Conservation (phyloP, 2,797 vertebrate species). For the Poecilia velifera region DNA sequence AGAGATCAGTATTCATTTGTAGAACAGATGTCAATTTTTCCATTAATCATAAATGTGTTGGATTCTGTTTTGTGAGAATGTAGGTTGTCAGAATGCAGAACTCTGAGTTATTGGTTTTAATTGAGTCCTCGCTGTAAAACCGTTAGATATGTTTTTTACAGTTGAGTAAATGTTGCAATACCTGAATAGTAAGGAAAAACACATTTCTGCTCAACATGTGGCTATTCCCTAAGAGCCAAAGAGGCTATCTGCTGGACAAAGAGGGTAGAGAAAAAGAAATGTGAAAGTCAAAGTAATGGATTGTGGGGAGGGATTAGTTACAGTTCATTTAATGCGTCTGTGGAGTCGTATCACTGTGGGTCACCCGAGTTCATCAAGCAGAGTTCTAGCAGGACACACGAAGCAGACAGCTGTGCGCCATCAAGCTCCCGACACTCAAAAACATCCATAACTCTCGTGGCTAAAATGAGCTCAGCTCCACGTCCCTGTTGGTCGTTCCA, state of each 20-base stretch:
- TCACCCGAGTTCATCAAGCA: conserved; percentile 1
- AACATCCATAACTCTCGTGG: background rate
- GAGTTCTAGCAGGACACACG: background rate
- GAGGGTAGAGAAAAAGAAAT: background rate
- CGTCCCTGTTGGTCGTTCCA: background rate
- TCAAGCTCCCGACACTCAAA: conserved; percentile 3
- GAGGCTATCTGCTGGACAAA: background rate
- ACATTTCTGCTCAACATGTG: background rate
- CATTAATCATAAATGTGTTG: too few species aligned
- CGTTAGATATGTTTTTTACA: background rate
- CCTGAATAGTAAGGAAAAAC: background rate
- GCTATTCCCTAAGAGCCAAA: background rate
- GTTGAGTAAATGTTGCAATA: background rate
- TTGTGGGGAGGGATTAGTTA: background rate
- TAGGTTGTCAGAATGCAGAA: background rate
- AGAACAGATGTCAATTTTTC: too few species aligned
- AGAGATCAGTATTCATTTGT: too few species aligned
- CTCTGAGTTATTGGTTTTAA: background rate
- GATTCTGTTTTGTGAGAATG: background rate
- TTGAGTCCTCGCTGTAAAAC: background rate
- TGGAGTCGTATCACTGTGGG: background rate
- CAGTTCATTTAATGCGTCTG: background rate
- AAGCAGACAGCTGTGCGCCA: background rate
- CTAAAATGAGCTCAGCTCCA: background rate
- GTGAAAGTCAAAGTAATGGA: background rate